phyloP scores from a whole-genome alignment of 2,113 vertebrate genomes.

The Mohoua ochrocephala region DNA sequence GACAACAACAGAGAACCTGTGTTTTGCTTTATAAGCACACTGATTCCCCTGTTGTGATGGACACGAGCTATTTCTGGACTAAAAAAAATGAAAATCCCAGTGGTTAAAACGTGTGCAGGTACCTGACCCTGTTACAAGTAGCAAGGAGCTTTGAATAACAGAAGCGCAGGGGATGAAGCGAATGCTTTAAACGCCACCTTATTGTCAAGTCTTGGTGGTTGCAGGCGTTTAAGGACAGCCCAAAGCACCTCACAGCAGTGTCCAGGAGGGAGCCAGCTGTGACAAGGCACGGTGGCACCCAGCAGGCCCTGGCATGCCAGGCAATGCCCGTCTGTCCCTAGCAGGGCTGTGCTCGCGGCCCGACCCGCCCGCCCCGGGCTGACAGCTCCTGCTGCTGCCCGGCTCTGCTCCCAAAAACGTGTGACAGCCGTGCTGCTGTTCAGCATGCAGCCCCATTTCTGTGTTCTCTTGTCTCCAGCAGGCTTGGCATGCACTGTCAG shows the following conservation, averaged over 20 bases:
- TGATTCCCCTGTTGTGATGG: not conserved
- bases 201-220: not conserved
- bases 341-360: not conserved
- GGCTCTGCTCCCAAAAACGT: accelerated
- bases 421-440: not conserved
- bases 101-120: not conserved
- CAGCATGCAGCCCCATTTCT: not conserved
- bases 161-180: not conserved
- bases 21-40: not conserved
- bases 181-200: not conserved
- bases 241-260: not conserved
- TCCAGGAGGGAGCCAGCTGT: not conserved
- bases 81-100: not conserved
- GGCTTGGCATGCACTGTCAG: not conserved
- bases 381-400: not conserved
- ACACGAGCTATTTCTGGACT: not conserved
- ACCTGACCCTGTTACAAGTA: not conserved
- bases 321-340: not conserved
- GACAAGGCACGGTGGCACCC: not conserved
- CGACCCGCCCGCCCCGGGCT: not conserved
- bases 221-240: not conserved
- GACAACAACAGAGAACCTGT: not conserved
- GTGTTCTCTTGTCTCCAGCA: not conserved
- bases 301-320: not conserved
- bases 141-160: not conserved